These are phyloP conservation scores for Prosapia bicincta DNA, from an alignment of 2,888 invertebrate genomes.

Conservation along the genomic window DNA sequence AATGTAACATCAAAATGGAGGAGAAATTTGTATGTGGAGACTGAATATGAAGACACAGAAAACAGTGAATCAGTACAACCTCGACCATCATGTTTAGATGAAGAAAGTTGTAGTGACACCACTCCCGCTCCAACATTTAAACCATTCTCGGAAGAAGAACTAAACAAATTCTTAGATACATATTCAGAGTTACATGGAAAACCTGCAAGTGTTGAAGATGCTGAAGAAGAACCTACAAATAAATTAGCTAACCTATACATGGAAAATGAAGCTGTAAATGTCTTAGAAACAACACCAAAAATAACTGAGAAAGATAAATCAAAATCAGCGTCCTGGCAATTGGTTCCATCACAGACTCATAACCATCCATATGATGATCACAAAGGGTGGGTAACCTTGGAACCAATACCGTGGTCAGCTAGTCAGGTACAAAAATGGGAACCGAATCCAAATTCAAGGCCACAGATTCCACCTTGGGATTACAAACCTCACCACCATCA, in stretches of 20 bases:
- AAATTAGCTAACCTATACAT: constrained; percentile 39
- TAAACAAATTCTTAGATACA: constrained; percentile 38
- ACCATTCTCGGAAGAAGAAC: constrained; percentile 48
- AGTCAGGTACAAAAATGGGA: constrained; percentile 81
- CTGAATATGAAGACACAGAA: not conserved
- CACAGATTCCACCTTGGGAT: constrained; percentile 41
- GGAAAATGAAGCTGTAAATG: constrained; percentile 35
- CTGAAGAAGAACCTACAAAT: constrained; percentile 33
- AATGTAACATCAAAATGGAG: not conserved
- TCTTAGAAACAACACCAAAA: constrained; percentile 32
- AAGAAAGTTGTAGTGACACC: constrained; percentile 18
- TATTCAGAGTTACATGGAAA: constrained; percentile 35
- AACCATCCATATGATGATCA: constrained; percentile 64
- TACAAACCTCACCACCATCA: constrained; percentile 45
- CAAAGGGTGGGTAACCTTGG: constrained; percentile 73
- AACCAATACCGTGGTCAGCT: constrained; percentile 73
- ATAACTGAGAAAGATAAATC: constrained; percentile 33
- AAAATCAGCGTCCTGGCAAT: constrained; percentile 42
- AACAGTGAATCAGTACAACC: constrained; percentile 4
- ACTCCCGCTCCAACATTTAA: constrained; percentile 47
- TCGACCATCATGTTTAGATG: constrained; percentile 10
- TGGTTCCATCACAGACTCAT: constrained; percentile 39
- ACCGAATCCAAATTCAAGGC: constrained; percentile 54
- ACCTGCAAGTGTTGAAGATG: constrained; percentile 8
- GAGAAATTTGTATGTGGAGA: constrained; percentile 9